Evolutionary conservation across 2,797 vertebrate genomes (phyloP).

Genomic region (Podarcis siculus): DNA sequence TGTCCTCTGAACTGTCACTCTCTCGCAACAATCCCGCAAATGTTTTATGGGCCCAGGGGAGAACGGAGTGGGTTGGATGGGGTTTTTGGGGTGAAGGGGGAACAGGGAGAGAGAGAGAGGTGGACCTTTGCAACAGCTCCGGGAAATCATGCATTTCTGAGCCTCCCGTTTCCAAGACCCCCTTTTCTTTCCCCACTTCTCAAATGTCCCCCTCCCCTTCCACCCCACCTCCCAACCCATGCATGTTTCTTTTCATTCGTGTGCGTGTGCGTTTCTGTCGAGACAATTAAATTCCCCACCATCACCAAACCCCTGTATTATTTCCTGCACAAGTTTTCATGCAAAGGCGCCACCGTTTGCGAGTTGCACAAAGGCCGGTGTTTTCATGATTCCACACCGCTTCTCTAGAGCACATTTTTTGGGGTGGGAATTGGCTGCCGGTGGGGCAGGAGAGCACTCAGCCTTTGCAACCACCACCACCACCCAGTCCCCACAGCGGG

Average conservation of each 20-base stretch:
- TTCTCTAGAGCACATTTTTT: neutral
- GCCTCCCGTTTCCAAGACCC: neutral
- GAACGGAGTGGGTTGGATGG: neutral
- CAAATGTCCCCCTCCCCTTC: fast-evolving
- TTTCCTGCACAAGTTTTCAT: neutral
- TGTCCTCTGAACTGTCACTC: neutral
- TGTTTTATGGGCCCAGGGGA: neutral
- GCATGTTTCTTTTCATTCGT: neutral
- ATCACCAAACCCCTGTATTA: fast-evolving
- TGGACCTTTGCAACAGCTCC: fast-evolving
- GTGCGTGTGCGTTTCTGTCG: neutral
- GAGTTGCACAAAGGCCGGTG: neutral
- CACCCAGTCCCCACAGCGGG: no score
- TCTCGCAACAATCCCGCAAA: neutral
- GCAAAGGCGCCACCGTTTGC: neutral
- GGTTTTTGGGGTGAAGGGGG: neutral
- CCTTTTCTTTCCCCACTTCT: neutral
- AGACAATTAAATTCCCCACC: fast-evolving
- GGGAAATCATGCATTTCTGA: neutral
- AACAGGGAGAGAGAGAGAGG: fast-evolving
- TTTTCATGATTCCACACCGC: no score
- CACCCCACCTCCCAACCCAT: neutral
- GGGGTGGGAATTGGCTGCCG: no score
- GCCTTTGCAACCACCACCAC: neutral
- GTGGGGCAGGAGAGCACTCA: no score